Percentiles rank a stretch among this genome's conserved stretches.
Evolutionary conservation across 2,797 vertebrate genomes (phyloP).

Genomic region (Apogon hyalosoma): DNA sequence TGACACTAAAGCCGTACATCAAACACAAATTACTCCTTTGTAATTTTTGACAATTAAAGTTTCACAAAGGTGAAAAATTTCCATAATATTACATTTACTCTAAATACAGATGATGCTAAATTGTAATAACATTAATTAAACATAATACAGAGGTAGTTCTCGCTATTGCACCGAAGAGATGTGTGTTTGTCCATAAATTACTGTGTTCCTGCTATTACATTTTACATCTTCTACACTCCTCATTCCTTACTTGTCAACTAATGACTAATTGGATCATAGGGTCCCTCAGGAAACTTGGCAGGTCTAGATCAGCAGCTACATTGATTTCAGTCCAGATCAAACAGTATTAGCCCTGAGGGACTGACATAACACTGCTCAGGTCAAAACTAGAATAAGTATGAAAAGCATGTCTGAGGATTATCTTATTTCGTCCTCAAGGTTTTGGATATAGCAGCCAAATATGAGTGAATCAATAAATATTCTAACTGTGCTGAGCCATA

Average conservation of each 20-base stretch:
- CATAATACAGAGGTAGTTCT: background rate
- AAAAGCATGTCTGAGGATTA: constrained; percentile 33
- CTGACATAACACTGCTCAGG: constrained; percentile 21
- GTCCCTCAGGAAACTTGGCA: constrained; percentile 38
- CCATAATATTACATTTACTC: background rate
- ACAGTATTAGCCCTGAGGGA: constrained; percentile 22
- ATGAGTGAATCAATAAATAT: constrained; percentile 32
- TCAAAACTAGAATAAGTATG: constrained; percentile 37
- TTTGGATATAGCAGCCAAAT: constrained; percentile 24
- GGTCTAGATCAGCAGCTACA: constrained; percentile 61
- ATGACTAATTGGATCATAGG: constrained; percentile 63
- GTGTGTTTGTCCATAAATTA: constrained; percentile 8
- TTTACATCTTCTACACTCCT: constrained; percentile 31
- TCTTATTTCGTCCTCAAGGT: constrained; percentile 49
- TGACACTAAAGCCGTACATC: constrained; percentile 24
- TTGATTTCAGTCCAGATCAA: constrained; percentile 37
- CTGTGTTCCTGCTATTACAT: constrained; percentile 36
- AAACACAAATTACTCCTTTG: constrained; percentile 14
- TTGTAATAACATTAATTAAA: constrained; percentile 9
- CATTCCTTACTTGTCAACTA: constrained; percentile 57
- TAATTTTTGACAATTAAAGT: background rate
- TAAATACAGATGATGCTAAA: constrained; percentile 18
- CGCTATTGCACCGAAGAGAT: background rate
- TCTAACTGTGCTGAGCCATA: constrained; percentile 18
- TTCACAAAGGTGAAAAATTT: background rate